Conservation (phyloP, 1,140 invertebrate species). For the Drosophila bipectinata region DNA sequence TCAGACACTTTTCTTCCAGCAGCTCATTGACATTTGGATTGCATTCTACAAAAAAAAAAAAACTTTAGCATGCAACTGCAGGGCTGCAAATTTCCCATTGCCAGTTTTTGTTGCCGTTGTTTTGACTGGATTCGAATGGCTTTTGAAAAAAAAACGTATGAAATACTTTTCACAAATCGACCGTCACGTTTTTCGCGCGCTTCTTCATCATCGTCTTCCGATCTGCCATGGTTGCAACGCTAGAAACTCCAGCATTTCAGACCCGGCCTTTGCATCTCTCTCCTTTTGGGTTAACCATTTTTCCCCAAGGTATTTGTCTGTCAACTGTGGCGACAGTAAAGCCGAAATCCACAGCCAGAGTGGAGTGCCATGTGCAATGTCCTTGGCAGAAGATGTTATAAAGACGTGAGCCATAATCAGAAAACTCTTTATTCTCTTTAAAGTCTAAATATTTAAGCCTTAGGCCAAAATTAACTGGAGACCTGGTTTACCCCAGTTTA, state of each 20-base stretch:
- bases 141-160: constrained; percentile 20
- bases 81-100: constrained; percentile 61
- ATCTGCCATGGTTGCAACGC: background rate
- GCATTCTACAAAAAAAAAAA: constrained; percentile 38
- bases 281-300: constrained; percentile 45
- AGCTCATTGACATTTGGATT: constrained; percentile 42
- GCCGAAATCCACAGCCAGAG: constrained; percentile 15
- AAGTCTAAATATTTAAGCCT: no score
- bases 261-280: constrained; percentile 14
- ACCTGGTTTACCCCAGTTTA: background rate
- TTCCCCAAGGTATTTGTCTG: constrained; percentile 45
- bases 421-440: background rate
- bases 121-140: constrained; percentile 1
- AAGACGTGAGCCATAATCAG: background rate
- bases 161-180: constrained; percentile 45
- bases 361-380: background rate
- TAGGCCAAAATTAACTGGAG: background rate
- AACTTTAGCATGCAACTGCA: constrained; percentile 28
- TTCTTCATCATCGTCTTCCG: constrained; percentile 67
- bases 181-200: constrained; percentile 75
- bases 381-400: constrained; percentile 9
- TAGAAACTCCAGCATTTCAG: constrained; percentile 5
- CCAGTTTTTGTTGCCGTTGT: constrained; percentile 49
- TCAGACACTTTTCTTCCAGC: constrained; percentile 8
- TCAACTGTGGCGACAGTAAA: constrained; percentile 48